Percentiles rank a stretch among this genome's conserved stretches.
phyloP scores from a whole-genome alignment of 2,113 vertebrate species.

The Lutjanus erythropterus region DNA sequence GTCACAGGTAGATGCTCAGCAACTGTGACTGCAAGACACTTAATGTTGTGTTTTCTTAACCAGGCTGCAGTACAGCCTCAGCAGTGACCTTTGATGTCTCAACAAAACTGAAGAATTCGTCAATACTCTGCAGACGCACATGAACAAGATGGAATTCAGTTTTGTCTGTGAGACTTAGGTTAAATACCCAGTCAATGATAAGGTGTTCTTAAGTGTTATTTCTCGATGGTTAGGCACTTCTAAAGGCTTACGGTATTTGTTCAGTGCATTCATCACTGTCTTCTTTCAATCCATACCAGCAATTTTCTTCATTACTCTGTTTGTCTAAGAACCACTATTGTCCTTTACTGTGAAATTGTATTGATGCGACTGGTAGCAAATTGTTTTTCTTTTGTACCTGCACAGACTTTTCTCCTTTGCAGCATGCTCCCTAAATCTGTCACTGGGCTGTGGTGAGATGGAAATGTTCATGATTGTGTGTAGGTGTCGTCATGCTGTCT shows the following conservation, averaged over 20 bases:
- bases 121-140: neutral
- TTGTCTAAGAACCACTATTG: conserved; percentile 37
- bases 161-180: neutral
- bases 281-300: conserved; percentile 57
- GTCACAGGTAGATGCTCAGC: neutral
- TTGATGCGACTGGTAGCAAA: conserved; percentile 49
- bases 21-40: neutral
- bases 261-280: conserved; percentile 30
- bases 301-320: conserved; percentile 50
- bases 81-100: neutral
- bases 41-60: neutral
- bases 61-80: neutral
- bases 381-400: conserved; percentile 53
- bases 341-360: conserved; percentile 50
- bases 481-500: neutral
- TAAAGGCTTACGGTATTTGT: conserved; percentile 37
- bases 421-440: conserved; percentile 48
- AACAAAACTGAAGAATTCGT: neutral
- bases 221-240: neutral
- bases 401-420: conserved; percentile 40
- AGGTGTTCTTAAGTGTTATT: conserved; percentile 17
- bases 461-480: conserved; percentile 27
- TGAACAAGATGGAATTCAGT: neutral
- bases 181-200: conserved; percentile 28
- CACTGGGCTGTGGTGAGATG: conserved; percentile 33